These are phyloP conservation scores for Lutjanus erythropterus DNA, from an alignment of 2,113 vertebrate genomes.

Conservation along the genomic window DNA sequence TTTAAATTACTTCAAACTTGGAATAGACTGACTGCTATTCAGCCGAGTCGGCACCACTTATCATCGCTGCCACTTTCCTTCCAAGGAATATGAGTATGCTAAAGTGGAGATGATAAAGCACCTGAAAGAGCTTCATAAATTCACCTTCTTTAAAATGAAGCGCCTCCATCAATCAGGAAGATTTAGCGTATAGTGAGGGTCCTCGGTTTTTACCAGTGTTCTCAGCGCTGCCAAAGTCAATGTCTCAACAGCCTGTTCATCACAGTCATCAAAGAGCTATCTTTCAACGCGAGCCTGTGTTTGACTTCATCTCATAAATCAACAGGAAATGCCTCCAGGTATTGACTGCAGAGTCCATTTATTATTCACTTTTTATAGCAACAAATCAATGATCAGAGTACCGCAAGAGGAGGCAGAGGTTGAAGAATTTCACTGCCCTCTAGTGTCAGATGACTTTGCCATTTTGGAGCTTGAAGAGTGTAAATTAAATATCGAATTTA, in stretches of 20 bases:
- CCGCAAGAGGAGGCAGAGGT: background rate
- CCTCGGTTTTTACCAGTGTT: slow-evolving; percentile 17
- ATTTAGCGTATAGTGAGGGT: slow-evolving; percentile 21
- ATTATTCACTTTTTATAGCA: slow-evolving; percentile 57
- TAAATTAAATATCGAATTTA: background rate
- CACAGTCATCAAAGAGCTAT: slow-evolving; percentile 53
- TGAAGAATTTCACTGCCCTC: slow-evolving; percentile 9
- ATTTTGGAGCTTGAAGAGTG: background rate
- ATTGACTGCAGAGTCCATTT: slow-evolving; percentile 58
- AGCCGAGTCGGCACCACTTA: background rate
- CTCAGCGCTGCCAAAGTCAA: slow-evolving; percentile 41
- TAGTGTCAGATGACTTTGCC: slow-evolving; percentile 1
- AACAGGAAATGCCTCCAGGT: slow-evolving; percentile 55
- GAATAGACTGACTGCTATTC: background rate
- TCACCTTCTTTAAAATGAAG: slow-evolving; percentile 26
- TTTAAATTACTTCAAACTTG: background rate
- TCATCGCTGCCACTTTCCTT: slow-evolving; percentile 8
- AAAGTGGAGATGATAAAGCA: slow-evolving; percentile 29
- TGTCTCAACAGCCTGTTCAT: slow-evolving; percentile 48
- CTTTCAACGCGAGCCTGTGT: slow-evolving; percentile 42
- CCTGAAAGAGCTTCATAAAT: slow-evolving; percentile 29
- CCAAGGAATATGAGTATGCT: slow-evolving; percentile 10
- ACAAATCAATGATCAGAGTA: slow-evolving; percentile 27
- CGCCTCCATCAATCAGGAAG: slow-evolving; percentile 41
- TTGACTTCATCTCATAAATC: slow-evolving; percentile 66